Conservation (phyloP, 2,113 vertebrate species). For the Nesogale talazaci region DNA sequence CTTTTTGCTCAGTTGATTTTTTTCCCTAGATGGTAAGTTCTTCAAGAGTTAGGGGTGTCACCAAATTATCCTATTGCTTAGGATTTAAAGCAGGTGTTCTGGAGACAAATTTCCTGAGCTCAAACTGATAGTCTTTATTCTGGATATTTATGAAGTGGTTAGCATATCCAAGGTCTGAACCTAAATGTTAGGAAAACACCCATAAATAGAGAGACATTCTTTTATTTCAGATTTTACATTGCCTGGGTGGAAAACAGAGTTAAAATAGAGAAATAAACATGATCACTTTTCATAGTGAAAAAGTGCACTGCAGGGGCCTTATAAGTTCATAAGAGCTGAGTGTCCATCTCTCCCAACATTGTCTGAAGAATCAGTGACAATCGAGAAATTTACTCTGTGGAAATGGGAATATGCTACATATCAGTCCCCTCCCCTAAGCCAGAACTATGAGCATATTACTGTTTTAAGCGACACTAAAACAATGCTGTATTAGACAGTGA, state of each 20-base stretch:
- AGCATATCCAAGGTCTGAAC: neutral
- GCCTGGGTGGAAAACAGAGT: neutral
- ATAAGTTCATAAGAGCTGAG: neutral
- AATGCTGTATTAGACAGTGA: neutral
- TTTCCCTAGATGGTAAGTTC: neutral
- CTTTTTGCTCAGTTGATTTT: neutral
- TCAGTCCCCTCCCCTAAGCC: neutral
- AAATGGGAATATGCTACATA: neutral
- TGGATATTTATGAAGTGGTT: neutral
- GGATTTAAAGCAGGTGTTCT: neutral
- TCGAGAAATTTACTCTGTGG: neutral
- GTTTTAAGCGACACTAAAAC: neutral
- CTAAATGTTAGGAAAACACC: neutral
- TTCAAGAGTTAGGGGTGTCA: neutral
- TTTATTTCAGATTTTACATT: constrained; percentile 21
- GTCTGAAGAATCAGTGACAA: neutral
- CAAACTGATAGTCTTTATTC: neutral
- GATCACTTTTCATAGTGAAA: neutral
- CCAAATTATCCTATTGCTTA: neutral
- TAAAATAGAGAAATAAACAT: neutral
- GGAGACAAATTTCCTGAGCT: neutral
- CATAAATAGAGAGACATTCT: neutral
- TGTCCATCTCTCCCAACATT: neutral
- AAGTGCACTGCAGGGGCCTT: neutral
- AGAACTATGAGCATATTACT: neutral